Evolutionary conservation across 2,797 vertebrate species (phyloP).

Genomic region (Borostomias antarcticus): DNA sequence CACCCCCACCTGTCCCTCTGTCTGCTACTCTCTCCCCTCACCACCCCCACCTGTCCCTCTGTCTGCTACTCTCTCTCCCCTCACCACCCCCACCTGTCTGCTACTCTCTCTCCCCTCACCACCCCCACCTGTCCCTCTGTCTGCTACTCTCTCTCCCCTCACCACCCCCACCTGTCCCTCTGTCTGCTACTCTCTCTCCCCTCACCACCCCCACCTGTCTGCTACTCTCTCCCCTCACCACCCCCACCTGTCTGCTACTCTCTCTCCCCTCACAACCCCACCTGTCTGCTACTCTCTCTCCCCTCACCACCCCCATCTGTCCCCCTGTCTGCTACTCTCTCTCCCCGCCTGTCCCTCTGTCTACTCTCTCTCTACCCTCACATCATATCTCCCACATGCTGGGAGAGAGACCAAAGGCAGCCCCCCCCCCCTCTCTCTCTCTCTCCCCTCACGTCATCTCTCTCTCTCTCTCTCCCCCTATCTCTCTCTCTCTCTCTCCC

Average conservation of each 20-base stretch:
- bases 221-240: too few species aligned
- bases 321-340: not conserved
- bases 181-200: constrained; percentile 1
- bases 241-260: too few species aligned
- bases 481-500: not conserved
- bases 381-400: not conserved
- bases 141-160: constrained; percentile 1
- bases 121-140: too few species aligned
- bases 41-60: not conserved
- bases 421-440: not conserved
- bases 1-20: too few species aligned
- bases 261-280: too few species aligned
- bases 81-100: not conserved
- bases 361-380: constrained; percentile 9
- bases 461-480: not conserved
- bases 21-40: not conserved
- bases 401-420: not conserved
- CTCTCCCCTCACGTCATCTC: not conserved
- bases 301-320: not conserved
- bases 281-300: constrained; percentile 1
- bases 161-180: not conserved
- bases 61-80: not conserved
- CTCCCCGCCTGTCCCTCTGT: too few species aligned
- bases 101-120: not conserved
- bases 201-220: too few species aligned